These are phyloP conservation scores for Chaetodon trifasciatus DNA, from an alignment of 2,797 vertebrate species.

Conservation along the genomic window DNA sequence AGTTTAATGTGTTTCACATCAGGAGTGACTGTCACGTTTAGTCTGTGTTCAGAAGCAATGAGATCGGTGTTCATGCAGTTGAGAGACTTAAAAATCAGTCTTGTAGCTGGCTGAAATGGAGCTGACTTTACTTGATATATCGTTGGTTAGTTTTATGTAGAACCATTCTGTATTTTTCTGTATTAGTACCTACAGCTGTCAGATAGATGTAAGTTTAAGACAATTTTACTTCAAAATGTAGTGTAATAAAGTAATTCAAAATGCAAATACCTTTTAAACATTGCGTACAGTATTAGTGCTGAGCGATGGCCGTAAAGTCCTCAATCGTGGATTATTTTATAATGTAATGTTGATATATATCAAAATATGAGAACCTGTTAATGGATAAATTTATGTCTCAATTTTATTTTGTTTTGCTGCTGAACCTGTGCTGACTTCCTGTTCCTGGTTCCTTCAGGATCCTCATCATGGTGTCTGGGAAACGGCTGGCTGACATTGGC, in stretches of 20 bases:
- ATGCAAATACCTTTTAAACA: neutral
- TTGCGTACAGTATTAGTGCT: neutral
- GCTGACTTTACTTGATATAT: neutral
- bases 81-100: neutral
- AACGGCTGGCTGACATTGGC: constrained; percentile 91
- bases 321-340: neutral
- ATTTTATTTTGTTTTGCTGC: neutral
- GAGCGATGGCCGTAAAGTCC: too few relatives aligned
- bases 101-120: neutral
- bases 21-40: too few relatives aligned
- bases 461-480: constrained; percentile 87
- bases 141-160: neutral
- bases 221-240: neutral
- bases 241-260: neutral
- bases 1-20: too few relatives aligned
- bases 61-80: too few relatives aligned
- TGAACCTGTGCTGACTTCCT: neutral
- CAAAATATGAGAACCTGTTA: neutral
- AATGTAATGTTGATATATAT: neutral
- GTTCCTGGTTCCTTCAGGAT: constrained; percentile 40
- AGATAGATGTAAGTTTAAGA: neutral
- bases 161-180: neutral
- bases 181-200: neutral
- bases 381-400: neutral
- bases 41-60: too few relatives aligned